Evolutionary conservation across 2,888 invertebrate genomes (phyloP).

Genomic region (Plebejus melissa): DNA sequence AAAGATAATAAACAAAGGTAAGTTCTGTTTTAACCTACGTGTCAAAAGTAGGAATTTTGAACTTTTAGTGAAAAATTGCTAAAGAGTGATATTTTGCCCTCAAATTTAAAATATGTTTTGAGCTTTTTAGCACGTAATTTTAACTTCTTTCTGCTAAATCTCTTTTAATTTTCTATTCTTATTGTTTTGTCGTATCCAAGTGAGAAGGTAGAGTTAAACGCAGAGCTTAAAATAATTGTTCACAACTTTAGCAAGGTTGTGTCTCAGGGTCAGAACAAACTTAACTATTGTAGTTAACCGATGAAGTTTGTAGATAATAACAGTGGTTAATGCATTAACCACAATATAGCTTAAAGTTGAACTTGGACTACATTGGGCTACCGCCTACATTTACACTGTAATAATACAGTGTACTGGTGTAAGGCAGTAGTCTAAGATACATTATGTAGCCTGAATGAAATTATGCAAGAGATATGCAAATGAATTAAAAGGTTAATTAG

Average conservation of each 20-base stretch:
- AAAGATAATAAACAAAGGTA: neutral
- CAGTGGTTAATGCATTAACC: conserved; percentile 25
- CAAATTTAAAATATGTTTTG: too few relatives aligned
- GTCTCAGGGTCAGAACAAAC: neutral
- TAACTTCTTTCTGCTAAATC: too few relatives aligned
- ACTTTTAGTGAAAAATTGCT: neutral
- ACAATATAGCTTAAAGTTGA: conserved; percentile 32
- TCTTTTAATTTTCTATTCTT: neutral
- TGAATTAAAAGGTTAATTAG: neutral
- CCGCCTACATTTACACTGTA: neutral
- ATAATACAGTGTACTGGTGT: neutral
- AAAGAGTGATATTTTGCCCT: neutral
- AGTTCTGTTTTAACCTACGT: neutral
- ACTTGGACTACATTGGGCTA: conserved; percentile 56
- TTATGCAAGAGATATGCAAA: neutral
- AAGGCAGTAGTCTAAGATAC: neutral
- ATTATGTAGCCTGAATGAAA: neutral
- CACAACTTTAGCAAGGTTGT: conserved; percentile 14
- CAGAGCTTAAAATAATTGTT: conserved; percentile 3
- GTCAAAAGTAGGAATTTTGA: neutral
- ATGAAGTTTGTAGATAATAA: conserved; percentile 23
- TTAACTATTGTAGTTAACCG: conserved; percentile 11
- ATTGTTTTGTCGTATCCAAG: neutral
- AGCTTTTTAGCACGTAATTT: too few relatives aligned
- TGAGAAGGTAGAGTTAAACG: neutral